Percentiles rank a stretch among this genome's conserved stretches.
phyloP scores from a whole-genome alignment of 1,140 invertebrate species.

The Drosophila jambulina region DNA sequence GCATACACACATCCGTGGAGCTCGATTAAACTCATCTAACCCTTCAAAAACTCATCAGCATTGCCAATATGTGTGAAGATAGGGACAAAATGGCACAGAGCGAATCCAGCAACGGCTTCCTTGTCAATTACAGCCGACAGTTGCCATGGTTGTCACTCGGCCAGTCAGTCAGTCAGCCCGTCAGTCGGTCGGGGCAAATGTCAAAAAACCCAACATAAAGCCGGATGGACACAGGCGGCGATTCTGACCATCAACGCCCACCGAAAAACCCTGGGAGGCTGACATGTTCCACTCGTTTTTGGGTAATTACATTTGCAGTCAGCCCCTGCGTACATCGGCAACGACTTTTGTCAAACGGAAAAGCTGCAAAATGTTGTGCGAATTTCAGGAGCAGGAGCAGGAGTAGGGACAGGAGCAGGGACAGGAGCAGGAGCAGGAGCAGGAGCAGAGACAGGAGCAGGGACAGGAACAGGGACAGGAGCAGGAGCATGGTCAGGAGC shows the following conservation, averaged over 20 bases:
- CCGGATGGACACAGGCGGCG: constrained; percentile 4
- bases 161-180: constrained; percentile 27
- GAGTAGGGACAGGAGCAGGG: background rate
- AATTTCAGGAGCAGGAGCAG: constrained; percentile 32
- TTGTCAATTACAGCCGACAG: constrained; percentile 72
- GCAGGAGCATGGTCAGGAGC: constrained; percentile 5
- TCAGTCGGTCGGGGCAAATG: constrained; percentile 36
- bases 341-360: constrained; percentile 72
- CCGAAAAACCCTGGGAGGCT: constrained; percentile 4
- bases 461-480: constrained; percentile 1
- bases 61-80: constrained; percentile 48
- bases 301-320: constrained; percentile 74
- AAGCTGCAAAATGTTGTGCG: constrained; percentile 66
- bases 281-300: constrained; percentile 55
- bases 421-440: background rate
- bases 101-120: constrained; percentile 42
- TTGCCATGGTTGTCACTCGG: constrained; percentile 44
- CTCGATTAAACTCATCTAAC: constrained; percentile 36
- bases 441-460: background rate
- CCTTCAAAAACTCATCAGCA: constrained; percentile 53
- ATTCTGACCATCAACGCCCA: constrained; percentile 9
- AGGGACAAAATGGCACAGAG: constrained; percentile 29
- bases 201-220: constrained; percentile 32
- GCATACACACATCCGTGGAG: background rate
- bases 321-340: constrained; percentile 41